Conservation (phyloP, 2,888 invertebrate genomes). For the Vesta saturnalis region DNA sequence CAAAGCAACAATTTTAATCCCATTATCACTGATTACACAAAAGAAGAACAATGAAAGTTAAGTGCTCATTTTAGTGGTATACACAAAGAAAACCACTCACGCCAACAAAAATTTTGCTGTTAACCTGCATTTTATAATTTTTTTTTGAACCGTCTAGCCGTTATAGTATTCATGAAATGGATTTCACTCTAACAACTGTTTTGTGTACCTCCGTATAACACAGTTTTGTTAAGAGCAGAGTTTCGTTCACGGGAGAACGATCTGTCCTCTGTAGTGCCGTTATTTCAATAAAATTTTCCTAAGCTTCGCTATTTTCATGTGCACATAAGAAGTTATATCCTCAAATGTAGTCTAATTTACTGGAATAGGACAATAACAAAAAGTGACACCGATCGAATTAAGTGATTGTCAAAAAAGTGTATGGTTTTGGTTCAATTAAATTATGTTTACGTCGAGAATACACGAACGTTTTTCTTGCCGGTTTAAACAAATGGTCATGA, state of each 20-base stretch:
- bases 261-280: slow-evolving; percentile 32
- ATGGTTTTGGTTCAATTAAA: background rate
- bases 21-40: no score
- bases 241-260: slow-evolving; percentile 31
- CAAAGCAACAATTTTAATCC: no score
- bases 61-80: no score
- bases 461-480: no score
- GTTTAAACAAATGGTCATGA: background rate
- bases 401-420: background rate
- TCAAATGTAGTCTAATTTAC: slow-evolving; percentile 32
- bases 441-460: no score
- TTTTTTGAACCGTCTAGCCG: slow-evolving; percentile 5
- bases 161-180: slow-evolving; percentile 26
- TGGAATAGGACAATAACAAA: slow-evolving; percentile 27
- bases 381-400: slow-evolving; percentile 10
- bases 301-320: slow-evolving; percentile 32
- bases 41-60: no score
- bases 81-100: background rate
- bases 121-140: background rate
- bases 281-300: slow-evolving; percentile 33
- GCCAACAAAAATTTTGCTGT: background rate
- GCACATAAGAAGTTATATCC: slow-evolving; percentile 30
- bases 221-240: slow-evolving; percentile 29
- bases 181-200: slow-evolving; percentile 25
- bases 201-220: slow-evolving; percentile 18